These are phyloP conservation scores for Molanna angustata DNA, from an alignment of 2,888 invertebrate species.

Conservation along the genomic window DNA sequence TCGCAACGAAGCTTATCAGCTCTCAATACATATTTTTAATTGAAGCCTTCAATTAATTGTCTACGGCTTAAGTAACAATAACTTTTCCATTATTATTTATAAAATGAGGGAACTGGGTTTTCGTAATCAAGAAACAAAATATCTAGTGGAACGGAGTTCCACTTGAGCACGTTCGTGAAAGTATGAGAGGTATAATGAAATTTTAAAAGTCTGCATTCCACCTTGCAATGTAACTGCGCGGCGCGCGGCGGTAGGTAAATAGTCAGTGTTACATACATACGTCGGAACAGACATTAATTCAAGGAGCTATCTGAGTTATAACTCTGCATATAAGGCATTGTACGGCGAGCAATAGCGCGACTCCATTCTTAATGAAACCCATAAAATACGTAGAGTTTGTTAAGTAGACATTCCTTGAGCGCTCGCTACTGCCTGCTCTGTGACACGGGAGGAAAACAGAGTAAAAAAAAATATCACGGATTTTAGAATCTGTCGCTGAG, in stretches of 20 bases:
- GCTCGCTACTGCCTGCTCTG: constrained; percentile 26
- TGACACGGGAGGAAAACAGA: constrained; percentile 22
- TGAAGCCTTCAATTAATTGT: too few species aligned
- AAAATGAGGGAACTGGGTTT: too few species aligned
- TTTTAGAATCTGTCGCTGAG: background rate
- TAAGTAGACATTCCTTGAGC: constrained; percentile 30
- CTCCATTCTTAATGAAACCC: constrained; percentile 33
- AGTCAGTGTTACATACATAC: constrained; percentile 14
- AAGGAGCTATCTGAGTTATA: constrained; percentile 28
- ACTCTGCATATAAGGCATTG: constrained; percentile 32
- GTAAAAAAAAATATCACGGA: background rate
- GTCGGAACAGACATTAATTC: constrained; percentile 30
- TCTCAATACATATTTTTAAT: too few species aligned
- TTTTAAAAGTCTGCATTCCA: constrained; percentile 27
- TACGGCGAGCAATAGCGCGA: constrained; percentile 30
- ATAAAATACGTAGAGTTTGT: constrained; percentile 33
- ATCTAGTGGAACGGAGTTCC: constrained; percentile 37
- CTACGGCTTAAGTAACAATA: too few species aligned
- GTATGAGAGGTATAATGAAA: constrained; percentile 35
- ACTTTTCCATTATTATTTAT: too few species aligned
- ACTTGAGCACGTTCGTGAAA: constrained; percentile 33
- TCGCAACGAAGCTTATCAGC: too few species aligned
- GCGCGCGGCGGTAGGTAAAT: constrained; percentile 16
- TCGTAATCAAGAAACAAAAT: background rate
- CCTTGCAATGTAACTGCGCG: constrained; percentile 18